These are phyloP conservation scores for Prionailurus bengalensis DNA, from an alignment of 2,113 vertebrate species.

Conservation along the genomic window DNA sequence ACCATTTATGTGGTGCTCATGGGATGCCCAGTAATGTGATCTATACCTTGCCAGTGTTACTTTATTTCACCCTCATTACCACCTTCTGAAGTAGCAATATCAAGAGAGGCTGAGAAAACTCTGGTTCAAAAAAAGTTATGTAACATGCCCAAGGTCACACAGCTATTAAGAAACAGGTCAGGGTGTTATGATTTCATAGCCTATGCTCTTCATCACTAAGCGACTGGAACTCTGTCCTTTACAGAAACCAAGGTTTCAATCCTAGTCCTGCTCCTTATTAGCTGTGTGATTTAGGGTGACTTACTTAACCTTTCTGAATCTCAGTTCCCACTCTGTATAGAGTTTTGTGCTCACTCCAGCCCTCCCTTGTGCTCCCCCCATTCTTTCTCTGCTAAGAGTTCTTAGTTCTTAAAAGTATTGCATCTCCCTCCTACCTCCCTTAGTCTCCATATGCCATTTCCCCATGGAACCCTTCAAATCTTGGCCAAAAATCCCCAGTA, in stretches of 20 bases:
- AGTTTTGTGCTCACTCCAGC: background rate
- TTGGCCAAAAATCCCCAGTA: background rate
- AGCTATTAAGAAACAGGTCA: background rate
- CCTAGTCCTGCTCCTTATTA: background rate
- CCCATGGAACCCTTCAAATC: background rate
- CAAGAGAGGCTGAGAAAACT: background rate
- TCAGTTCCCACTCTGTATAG: background rate
- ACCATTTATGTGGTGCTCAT: background rate
- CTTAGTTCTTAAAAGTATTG: background rate
- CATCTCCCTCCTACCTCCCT: background rate
- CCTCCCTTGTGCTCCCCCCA: background rate
- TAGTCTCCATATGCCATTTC: background rate
- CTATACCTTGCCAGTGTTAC: background rate
- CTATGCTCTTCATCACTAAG: background rate
- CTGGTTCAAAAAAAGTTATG: background rate
- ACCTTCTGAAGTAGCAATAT: background rate
- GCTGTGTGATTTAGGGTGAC: background rate
- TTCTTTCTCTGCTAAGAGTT: background rate
- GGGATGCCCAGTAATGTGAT: background rate
- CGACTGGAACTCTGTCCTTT: background rate
- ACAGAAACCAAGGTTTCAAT: background rate
- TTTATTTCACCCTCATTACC: background rate
- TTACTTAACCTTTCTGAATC: background rate
- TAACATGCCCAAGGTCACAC: background rate
- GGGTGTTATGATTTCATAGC: background rate